phyloP scores from a whole-genome alignment of 2,113 vertebrate genomes.

The Otus sunia region DNA sequence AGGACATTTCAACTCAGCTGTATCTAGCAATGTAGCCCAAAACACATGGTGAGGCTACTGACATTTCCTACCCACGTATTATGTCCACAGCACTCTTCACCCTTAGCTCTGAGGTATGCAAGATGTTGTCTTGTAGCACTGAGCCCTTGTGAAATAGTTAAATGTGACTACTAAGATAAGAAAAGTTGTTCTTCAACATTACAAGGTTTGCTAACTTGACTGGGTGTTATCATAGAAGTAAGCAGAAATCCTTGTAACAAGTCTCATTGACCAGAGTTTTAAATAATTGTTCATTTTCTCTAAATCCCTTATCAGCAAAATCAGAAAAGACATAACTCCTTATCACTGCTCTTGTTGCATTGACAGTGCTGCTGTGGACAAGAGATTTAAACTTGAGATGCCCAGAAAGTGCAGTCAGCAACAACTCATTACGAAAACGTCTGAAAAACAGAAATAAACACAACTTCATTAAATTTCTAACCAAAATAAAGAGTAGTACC shows the following conservation, averaged over 20 bases:
- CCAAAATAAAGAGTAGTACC: background rate
- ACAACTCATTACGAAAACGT: background rate
- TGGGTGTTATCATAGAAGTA: background rate
- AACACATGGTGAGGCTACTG: background rate
- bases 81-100: background rate
- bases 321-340: background rate
- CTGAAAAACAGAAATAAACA: background rate
- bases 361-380: background rate
- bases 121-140: background rate
- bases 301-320: background rate
- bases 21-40: fast-evolving
- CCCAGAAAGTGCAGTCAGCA: background rate
- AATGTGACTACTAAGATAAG: background rate
- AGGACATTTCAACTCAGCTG: background rate
- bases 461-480: background rate
- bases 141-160: background rate
- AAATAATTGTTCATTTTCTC: background rate
- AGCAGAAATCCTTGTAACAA: background rate
- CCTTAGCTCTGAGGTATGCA: background rate
- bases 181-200: background rate
- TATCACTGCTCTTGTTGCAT: background rate
- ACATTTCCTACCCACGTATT: background rate
- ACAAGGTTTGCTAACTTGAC: background rate
- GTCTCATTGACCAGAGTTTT: background rate
- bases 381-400: background rate